These are phyloP conservation scores for Eupithecia vulgata DNA, from an alignment of 2,888 invertebrate species.

Conservation along the genomic window DNA sequence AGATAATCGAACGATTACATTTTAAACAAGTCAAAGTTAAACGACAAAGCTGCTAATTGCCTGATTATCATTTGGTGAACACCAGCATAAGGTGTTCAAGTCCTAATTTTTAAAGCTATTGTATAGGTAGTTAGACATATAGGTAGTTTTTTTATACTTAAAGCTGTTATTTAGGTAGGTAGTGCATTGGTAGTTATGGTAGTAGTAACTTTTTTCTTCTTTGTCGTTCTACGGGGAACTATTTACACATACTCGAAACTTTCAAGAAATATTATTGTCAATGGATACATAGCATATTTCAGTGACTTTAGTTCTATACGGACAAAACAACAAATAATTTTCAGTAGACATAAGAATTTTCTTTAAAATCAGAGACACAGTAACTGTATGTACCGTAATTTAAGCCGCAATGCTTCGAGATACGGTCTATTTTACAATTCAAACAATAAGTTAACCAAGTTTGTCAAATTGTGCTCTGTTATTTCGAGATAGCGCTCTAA, in stretches of 20 bases:
- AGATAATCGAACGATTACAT: too few species aligned
- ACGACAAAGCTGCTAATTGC: too few species aligned
- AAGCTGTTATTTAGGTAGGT: too few species aligned
- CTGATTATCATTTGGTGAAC: too few species aligned
- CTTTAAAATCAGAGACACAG: background rate
- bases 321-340: background rate
- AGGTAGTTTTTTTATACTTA: too few species aligned
- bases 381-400: constrained; percentile 15
- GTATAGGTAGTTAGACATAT: too few species aligned
- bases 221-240: too few species aligned
- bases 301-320: background rate
- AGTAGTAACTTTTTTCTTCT: too few species aligned
- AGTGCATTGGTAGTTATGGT: too few species aligned
- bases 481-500: constrained; percentile 25
- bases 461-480: constrained; percentile 19
- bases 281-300: background rate
- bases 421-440: constrained; percentile 15
- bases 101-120: too few species aligned
- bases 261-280: background rate
- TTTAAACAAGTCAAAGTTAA: too few species aligned
- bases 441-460: constrained; percentile 10
- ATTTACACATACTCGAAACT: background rate
- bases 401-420: constrained; percentile 18
- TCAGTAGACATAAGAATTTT: background rate
- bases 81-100: too few species aligned